Conservation (phyloP, 2,888 invertebrate genomes). For the Physocephala rufipes region DNA sequence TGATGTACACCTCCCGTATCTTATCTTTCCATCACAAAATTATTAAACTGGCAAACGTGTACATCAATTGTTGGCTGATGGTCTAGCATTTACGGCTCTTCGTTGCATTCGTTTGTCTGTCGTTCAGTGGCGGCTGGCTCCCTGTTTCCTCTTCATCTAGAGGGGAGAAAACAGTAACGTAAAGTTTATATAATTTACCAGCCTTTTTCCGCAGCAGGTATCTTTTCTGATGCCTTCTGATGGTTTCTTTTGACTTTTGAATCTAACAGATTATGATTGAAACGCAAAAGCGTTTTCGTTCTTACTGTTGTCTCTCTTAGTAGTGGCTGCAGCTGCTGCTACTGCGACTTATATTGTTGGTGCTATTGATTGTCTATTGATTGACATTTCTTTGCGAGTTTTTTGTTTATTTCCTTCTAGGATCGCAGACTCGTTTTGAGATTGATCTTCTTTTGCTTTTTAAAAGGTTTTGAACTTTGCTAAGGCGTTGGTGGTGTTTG, state of each 20-base stretch:
- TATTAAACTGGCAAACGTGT: conserved; percentile 26
- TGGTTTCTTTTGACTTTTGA: neutral
- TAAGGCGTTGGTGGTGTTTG: conserved; percentile 1
- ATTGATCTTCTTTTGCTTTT: no score
- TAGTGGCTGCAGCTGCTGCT: neutral
- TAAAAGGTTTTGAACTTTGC: conserved; percentile 7
- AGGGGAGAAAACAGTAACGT: neutral
- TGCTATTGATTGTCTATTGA: neutral
- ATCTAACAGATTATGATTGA: conserved; percentile 12
- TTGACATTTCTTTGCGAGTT: no score
- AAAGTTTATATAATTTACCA: conserved; percentile 15
- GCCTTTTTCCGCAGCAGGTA: neutral
- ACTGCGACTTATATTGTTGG: neutral
- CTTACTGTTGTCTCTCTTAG: no score
- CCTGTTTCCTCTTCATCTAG: no score
- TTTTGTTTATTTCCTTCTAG: no score
- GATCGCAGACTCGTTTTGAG: no score
- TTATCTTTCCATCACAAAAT: conserved; percentile 25
- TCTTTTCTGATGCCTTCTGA: neutral
- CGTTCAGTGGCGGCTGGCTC: no score
- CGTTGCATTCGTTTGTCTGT: no score
- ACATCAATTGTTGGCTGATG: conserved; percentile 22
- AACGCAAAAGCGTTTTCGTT: neutral
- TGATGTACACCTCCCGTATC: conserved; percentile 11
- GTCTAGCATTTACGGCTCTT: no score